Conservation (phyloP, 2,888 invertebrate species). For the Acrobasis consociella region DNA sequence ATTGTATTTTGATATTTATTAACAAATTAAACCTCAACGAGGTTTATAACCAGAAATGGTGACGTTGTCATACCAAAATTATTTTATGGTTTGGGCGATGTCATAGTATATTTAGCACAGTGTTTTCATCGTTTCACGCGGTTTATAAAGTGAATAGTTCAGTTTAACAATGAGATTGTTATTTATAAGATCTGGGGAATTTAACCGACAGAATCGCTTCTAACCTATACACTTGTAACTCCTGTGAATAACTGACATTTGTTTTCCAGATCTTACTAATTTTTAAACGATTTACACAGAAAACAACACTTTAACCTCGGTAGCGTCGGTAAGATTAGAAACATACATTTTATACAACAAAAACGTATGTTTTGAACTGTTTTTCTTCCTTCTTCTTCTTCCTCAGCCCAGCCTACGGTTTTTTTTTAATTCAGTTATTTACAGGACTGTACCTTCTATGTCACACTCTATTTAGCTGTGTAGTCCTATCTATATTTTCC, state of each 20-base stretch:
- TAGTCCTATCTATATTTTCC: slow-evolving; percentile 46
- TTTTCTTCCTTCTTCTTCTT: slow-evolving; percentile 33
- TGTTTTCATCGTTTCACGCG: no score
- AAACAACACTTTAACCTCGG: slow-evolving; percentile 29
- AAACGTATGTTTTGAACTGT: slow-evolving; percentile 23
- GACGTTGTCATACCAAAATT: no score
- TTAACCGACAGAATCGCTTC: neutral
- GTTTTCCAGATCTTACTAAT: slow-evolving; percentile 36
- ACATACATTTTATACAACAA: slow-evolving; percentile 28
- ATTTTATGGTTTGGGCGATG: no score
- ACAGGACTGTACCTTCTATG: slow-evolving; percentile 55
- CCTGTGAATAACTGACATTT: slow-evolving; percentile 76
- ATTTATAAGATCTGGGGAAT: neutral
- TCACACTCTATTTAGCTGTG: slow-evolving; percentile 52
- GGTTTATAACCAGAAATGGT: no score
- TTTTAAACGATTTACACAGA: slow-evolving; percentile 30
- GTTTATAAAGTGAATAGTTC: no score
- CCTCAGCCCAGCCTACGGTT: slow-evolving; percentile 62
- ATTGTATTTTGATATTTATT: neutral
- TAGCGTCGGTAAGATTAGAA: slow-evolving; percentile 32
- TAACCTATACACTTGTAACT: slow-evolving; percentile 40
- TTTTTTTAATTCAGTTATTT: slow-evolving; percentile 66
- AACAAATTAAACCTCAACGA: neutral
- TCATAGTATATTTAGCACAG: no score
- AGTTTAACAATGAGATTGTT: no score